A percentile compares a stretch with the other conserved stretches of the same genome.
Evolutionary conservation across 1,140 invertebrate species (phyloP).

Genomic region (Cydia splendana): DNA sequence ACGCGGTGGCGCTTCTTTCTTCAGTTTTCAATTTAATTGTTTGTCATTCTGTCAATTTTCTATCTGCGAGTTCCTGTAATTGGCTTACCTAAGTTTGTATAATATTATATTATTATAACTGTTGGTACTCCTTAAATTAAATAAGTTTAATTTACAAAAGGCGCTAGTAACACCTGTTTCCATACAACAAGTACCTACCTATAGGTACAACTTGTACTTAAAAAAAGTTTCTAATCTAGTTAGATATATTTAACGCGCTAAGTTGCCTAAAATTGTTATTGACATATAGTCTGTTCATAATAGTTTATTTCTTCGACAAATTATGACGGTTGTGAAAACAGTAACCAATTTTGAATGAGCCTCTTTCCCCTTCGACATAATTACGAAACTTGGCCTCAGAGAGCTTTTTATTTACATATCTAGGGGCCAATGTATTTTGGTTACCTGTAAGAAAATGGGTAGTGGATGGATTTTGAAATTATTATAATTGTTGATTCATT

Average conservation of each 20-base stretch:
- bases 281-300: no score
- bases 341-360: slow-evolving; percentile 2
- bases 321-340: slow-evolving; percentile 8
- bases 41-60: no score
- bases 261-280: no score
- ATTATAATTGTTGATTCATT: no score
- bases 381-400: background rate
- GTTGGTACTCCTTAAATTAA: no score
- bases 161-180: background rate
- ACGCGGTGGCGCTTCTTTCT: no score
- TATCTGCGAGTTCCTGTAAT: no score
- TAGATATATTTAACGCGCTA: background rate
- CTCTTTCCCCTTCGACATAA: background rate
- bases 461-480: background rate
- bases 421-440: background rate
- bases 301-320: slow-evolving; percentile 9
- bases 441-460: slow-evolving; percentile 7
- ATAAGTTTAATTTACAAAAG: background rate
- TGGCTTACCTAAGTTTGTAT: no score
- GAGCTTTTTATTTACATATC: slow-evolving; percentile 9
- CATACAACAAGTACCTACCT: background rate
- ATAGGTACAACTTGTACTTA: no score
- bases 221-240: no score
- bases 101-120: no score
- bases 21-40: no score